phyloP scores from a whole-genome alignment of 2,888 invertebrate species.

The Microctonus hyperodae region DNA sequence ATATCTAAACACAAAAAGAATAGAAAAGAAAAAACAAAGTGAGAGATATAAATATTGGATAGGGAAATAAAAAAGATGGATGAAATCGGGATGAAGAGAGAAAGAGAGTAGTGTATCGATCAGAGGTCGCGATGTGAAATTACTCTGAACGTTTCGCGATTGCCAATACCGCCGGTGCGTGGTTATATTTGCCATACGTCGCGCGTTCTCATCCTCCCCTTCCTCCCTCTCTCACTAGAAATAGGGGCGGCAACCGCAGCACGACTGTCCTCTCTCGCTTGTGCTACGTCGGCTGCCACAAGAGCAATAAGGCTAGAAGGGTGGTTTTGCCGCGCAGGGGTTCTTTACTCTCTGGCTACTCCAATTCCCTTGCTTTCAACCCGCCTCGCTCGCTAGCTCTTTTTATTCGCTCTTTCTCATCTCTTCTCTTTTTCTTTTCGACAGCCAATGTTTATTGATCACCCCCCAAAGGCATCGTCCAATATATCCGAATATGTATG shows the following conservation, averaged over 20 bases:
- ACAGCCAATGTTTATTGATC: constrained; percentile 63
- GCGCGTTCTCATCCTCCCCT: constrained; percentile 47
- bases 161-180: constrained; percentile 51
- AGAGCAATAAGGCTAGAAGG: constrained; percentile 26
- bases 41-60: constrained; percentile 4
- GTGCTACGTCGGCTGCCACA: constrained; percentile 37
- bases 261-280: constrained; percentile 52
- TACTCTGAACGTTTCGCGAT: constrained; percentile 50
- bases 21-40: constrained; percentile 1
- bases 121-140: constrained; percentile 54
- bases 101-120: constrained; percentile 50
- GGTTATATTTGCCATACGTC: constrained; percentile 61
- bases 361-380: constrained; percentile 39
- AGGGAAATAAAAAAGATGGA: constrained; percentile 9
- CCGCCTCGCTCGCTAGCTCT: constrained; percentile 7
- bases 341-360: constrained; percentile 31
- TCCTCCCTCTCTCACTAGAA: too few relatives aligned
- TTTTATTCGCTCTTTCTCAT: background rate
- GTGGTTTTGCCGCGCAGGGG: constrained; percentile 40
- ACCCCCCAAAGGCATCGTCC: constrained; percentile 61
- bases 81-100: background rate
- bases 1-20: background rate
- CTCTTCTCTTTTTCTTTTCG: constrained; percentile 53
- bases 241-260: constrained; percentile 62
- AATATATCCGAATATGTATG: constrained; percentile 20